These are phyloP conservation scores for Cephus runcator DNA, from an alignment of 2,888 invertebrate genomes.

Conservation along the genomic window DNA sequence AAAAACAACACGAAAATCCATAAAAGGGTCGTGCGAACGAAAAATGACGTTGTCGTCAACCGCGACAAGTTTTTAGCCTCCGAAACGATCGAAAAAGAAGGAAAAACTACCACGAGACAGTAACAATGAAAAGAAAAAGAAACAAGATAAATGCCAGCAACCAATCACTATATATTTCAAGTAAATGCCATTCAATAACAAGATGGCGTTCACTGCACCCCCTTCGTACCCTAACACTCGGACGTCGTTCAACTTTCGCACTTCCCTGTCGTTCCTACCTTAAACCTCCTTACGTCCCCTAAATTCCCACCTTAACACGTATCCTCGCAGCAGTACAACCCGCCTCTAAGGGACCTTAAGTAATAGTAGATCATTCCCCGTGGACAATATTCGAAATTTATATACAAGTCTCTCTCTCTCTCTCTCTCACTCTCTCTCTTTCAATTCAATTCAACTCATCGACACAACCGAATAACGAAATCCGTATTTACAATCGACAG, in stretches of 20 bases:
- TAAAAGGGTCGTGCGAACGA: background rate
- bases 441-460: background rate
- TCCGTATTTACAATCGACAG: background rate
- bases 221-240: background rate
- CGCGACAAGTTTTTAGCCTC: background rate
- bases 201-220: background rate
- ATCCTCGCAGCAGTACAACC: background rate
- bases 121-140: background rate
- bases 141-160: background rate
- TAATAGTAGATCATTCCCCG: background rate
- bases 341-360: background rate
- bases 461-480: background rate
- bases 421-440: background rate
- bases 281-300: background rate
- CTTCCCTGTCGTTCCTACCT: background rate
- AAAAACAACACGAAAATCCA: background rate
- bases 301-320: background rate
- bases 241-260: background rate
- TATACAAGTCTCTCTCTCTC: background rate
- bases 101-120: background rate
- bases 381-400: background rate
- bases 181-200: background rate
- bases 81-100: slow-evolving; percentile 6
- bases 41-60: background rate
- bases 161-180: background rate